Conservation (phyloP, 1,140 invertebrate species). For the Lysiphlebus fabarum region DNA sequence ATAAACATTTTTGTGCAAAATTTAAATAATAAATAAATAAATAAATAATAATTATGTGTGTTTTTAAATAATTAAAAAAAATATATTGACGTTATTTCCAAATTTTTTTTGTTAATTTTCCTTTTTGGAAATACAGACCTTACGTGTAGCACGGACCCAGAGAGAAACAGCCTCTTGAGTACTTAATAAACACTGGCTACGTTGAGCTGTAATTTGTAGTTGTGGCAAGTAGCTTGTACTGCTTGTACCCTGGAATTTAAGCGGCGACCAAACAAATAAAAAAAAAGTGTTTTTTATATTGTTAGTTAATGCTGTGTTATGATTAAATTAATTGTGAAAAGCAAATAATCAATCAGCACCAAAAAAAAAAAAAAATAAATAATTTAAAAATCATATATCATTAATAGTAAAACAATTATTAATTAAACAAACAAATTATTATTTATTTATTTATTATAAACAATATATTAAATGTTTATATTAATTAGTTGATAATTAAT, state of each 20-base stretch:
- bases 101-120: background rate
- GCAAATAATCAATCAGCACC: background rate
- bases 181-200: constrained; percentile 73
- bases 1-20: background rate
- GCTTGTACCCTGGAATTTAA: constrained; percentile 66
- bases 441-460: no score
- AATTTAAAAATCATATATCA: constrained; percentile 13
- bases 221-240: constrained; percentile 66
- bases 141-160: constrained; percentile 83
- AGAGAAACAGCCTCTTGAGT: constrained; percentile 86
- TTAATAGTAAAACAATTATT: no score
- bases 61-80: constrained; percentile 1
- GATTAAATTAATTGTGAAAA: background rate
- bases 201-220: constrained; percentile 60
- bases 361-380: constrained; percentile 6
- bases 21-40: background rate
- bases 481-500: background rate
- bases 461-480: no score
- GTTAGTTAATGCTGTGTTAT: background rate
- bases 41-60: background rate
- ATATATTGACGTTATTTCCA: background rate
- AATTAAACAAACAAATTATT: no score
- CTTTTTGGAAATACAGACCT: constrained; percentile 64
- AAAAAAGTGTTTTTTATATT: constrained; percentile 34
- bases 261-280: constrained; percentile 37